Evolutionary conservation across 2,797 vertebrate species (phyloP), one percentile per base, ranked within the genome.

Genomic region (Spheniscus humboldti): DNA sequence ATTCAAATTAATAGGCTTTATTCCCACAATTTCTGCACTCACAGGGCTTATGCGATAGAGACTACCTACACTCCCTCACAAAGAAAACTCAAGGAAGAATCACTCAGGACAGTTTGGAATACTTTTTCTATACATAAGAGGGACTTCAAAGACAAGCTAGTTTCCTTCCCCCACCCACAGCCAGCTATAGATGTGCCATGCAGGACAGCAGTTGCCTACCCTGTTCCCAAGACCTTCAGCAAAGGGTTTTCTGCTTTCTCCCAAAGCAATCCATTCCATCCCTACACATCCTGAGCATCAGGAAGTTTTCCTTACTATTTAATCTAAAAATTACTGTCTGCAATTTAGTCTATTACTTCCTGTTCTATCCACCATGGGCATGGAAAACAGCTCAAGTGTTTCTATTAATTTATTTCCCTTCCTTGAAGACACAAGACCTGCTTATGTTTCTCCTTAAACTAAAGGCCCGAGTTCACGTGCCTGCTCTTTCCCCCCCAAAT

Each of bases 1-100:
- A 92, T 64, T 92, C 88, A 91, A 92, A 93, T 81, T 55, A 83
- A 76, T 11, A 75, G n/a, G 43, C 33, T 91, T 90, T 86, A 94
- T 92, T 96, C 91, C 75, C 83, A 91, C 67, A 86, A 73, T 55
- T 77, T 88, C 62, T 91, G 45, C 30, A 35, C 64, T 91, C 68
- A 31, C 7, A 68, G 47, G 13, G 17, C 13, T 86, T 57, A 24
- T 47, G 35, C 1, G 14, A 86, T 20, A 77, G 52, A 68, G 45
- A 50, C 60, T 93, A 81, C 41, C 9, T 53, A 13, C 5, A 47
- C 47, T 68, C 88, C 82, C 48, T 55, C 79, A 78, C 48, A 39
- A 80, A 88, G 25, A 72, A 55, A 88, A 88, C 62, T 76, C 20
- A 12, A 80, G 75, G 55, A 91, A 94, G 33, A 92, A 81, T 37